Base-by-base conservation (phyloP, 35 echinoderm and acorn worm genomes). In the Apostichopus japonicus region DNA sequence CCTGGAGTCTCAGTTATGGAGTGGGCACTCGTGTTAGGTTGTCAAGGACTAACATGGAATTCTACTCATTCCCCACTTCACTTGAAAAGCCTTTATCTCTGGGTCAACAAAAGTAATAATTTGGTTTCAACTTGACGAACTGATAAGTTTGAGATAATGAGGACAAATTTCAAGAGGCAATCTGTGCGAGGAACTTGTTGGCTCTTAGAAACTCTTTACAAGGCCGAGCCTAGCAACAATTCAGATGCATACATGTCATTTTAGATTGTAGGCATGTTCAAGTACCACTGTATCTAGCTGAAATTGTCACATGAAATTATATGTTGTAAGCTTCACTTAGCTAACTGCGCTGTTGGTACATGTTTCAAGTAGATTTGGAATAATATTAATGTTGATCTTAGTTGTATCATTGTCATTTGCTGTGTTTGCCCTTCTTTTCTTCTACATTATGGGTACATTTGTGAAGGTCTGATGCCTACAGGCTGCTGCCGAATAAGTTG, bases 101-200 rank as follows among this genome's bases (percentile, higher is more conserved):
- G 81, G 81, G 81, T 84, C 81, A 84, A 84, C 81, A 84, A 84
- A 84, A 17, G 53, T 84, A 22, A 58, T 84, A 84, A 84, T 55
- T 57, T 84, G 81, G 81, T 84, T 84, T 84, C 56, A 58, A 57
- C 19, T 84, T 84, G 54, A 57, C 55, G 21, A 54, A 84, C 17
- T 84, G 81, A 84, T 84, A 84, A 84, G 81, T 84, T 84, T 53
- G 81, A 23, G 81, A 84, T 84, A 84, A 84, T 84, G 81, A 84
- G 81, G 56, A 84, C 81, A 84, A 84, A 84, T 84, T 84, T 84
- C 81, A 84, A 84, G 81, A 84, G 81, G 81, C 81, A 84, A 84
- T 84, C 81, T 84, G 17, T 75, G 54, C 6, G 57, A n/a, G 54
- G 56, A 84, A 84, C 81, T 84, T 84, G 81, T 84, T 84, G 55